Evolutionary conservation across 2,113 vertebrate genomes (phyloP).

Genomic region (Promerops cafer): DNA sequence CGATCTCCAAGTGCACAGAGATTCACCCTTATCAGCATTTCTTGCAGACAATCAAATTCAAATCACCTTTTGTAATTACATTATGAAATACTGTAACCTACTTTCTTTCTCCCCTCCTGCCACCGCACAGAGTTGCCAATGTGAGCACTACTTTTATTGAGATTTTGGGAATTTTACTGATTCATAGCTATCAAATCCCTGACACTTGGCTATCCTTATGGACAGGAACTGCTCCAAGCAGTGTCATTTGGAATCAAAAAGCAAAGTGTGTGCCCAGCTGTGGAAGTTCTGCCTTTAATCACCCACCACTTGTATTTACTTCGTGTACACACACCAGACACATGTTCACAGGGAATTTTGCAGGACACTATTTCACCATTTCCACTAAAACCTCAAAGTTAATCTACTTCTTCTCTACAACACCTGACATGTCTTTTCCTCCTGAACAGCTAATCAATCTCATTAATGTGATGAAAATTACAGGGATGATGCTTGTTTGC

Average conservation of each 20-base stretch:
- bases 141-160: not conserved
- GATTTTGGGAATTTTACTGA: not conserved
- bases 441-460: conserved; percentile 1
- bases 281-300: not conserved
- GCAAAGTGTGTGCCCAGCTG: not conserved
- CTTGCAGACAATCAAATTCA: conserved; percentile 10
- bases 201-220: not conserved
- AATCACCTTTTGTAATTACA: conserved; percentile 43
- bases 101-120: not conserved
- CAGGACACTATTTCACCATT: not conserved
- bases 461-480: conserved; percentile 19
- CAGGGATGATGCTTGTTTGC: rapidly evolving
- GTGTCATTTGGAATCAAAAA: not conserved
- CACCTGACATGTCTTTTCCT: not conserved
- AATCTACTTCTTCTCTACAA: not conserved
- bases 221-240: not conserved
- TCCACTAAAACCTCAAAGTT: not conserved
- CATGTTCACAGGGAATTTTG: not conserved
- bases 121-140: not conserved
- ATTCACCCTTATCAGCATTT: conserved; percentile 22
- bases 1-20: conserved; percentile 17
- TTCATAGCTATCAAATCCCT: not conserved
- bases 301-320: not conserved
- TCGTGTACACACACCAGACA: not conserved
- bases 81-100: conserved; percentile 1